Evolutionary conservation across 2,113 vertebrate genomes (phyloP), one percentile per base, ranked within the genome.

Genomic region (Trochalopteron elliotii): DNA sequence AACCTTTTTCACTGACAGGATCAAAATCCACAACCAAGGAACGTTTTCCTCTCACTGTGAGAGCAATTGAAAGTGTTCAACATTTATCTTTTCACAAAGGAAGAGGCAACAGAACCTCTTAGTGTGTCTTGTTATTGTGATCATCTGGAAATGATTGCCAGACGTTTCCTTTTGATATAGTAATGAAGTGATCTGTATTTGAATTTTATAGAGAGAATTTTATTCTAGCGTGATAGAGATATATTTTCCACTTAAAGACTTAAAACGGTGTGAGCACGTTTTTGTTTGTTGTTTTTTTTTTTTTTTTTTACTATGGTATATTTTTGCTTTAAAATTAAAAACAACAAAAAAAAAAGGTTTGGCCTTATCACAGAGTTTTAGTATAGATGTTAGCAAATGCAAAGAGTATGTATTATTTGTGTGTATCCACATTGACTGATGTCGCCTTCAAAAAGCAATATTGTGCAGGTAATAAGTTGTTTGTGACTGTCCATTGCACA

Each of bases 191-290:
- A 98, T 97, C 96, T 94, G 67, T 97, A 97, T 98, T 97, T 98
- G 97, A 98, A 98, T 98, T 98, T 98, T 98, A 97, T 98, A 98
- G 97, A 98, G 91, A 98, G 94, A 98, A 96, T 96, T 98, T 98
- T 98, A 98, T 98, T 97, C 97, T 98, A 98, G 97, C 95, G 97
- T 95, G 97, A 98, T 97, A 98, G 97, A 98, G 97, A 97, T 98
- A 98, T 98, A 98, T 98, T 98, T 98, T 97, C 97, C 97, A 98
- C 97, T 89, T 97, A 94, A 97, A 97, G 94, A 97, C 94, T 97
- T 95, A 92, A 87, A 97, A 89, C 23, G 21, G 93, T 94, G 95
- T 94, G 95, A 97, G 89, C 90, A 97, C 96, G 82, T 80, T 74
- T 33, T 90, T 55, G 49, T 50, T 50, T 49, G 47, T 39, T 39